Conservation (phyloP, 2,888 invertebrate species). For the Drosophila crucigera region DNA sequence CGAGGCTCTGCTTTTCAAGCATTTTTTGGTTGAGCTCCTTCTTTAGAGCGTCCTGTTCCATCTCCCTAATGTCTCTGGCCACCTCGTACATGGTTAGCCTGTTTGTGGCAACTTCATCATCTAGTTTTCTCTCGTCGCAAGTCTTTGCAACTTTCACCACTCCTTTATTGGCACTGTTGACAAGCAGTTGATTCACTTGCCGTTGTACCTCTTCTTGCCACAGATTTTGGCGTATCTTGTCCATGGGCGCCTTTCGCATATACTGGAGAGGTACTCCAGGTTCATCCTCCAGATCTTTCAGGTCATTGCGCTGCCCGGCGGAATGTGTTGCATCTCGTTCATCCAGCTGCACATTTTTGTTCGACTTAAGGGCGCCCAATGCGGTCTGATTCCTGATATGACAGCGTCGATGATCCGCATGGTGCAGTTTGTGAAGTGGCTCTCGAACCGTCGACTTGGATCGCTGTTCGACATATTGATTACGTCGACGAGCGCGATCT, state of each 20-base stretch:
- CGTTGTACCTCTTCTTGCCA: constrained; percentile 25
- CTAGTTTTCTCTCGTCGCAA: not conserved
- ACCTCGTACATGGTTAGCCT: not conserved
- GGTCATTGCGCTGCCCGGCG: not conserved
- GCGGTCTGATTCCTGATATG: not conserved
- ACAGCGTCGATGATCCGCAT: not conserved
- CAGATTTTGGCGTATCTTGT: not conserved
- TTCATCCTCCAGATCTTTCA: not conserved
- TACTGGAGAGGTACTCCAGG: not conserved
- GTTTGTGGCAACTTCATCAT: not conserved
- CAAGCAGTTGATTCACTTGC: not conserved
- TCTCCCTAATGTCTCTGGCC: not conserved
- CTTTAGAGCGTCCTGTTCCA: not conserved
- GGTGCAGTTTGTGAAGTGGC: not conserved
- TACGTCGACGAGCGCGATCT: not conserved
- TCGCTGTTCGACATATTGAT: not conserved
- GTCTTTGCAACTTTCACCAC: not conserved
- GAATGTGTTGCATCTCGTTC: no score
- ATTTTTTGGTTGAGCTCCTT: constrained; percentile 11
- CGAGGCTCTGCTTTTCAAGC: constrained; percentile 12
- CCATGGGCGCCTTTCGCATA: not conserved
- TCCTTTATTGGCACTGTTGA: not conserved
- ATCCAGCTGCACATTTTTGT: not conserved
- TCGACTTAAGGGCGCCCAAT: not conserved
- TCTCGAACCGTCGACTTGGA: constrained; percentile 35